Evolutionary conservation across 35 echinoderm and acorn worm genomes (phyloP), one percentile per base, ranked within the genome.

Genomic region (Strongylocentrotus purpuratus): DNA sequence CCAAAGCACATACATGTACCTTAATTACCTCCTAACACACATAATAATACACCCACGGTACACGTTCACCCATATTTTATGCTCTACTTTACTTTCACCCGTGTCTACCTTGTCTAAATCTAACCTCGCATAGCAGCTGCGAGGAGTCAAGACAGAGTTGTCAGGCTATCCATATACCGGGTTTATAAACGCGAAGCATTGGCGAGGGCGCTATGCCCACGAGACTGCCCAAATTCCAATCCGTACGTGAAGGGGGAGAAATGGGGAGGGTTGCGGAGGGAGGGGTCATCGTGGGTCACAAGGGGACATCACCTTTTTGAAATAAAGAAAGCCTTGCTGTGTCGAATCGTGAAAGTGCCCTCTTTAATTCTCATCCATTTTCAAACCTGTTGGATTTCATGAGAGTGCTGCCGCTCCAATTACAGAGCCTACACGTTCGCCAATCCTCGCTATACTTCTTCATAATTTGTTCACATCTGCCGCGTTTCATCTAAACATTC

Each of bases 381-480:
- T 78, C 65, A 78, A 78, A 78, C 65, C 65, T 78, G 65, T 78
- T 78, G 65, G 65, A 78, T 78, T 78, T 78, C 65, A 4, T 78
- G 65, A 78, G 65, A 78, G 65, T 78, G 65, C 65, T 78, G 65
- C 65, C 65, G 65, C 28, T 78, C 65, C 65, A 78, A 78, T 78
- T 78, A 78, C 65, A 78, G 22, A 28, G 65, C 65, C 65, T 78
- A 78, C 65, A 78, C 65, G 65, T 78, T 78, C 65, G 6, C 25
- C 65, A 78, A 78, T 78, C 65, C 65, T 78, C 22, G n/a, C 65
- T 78, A 78, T 78, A 78, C 65, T 78, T 78, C 65, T 78, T 78
- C 65, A 78, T 78, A 78, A 78, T 78, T 78, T 78, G 65, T 78
- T 78, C 65, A 9, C 65, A 78, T 78, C 65, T 78, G 65, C 65